These are phyloP conservation scores for Melitaea cinxia DNA, from an alignment of 1,140 invertebrate species.

Conservation along the genomic window DNA sequence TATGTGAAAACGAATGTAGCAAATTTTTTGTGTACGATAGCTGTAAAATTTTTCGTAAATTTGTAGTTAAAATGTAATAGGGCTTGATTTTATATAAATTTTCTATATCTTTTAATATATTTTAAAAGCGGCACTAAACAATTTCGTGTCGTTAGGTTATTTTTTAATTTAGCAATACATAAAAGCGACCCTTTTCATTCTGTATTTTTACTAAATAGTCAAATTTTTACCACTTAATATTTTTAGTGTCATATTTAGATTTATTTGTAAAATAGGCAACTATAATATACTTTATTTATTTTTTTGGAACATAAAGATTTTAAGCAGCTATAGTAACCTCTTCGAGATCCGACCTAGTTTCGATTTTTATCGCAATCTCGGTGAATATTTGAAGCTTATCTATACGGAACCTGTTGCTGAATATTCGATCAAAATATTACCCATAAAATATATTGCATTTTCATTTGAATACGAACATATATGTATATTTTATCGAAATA, in stretches of 20 bases:
- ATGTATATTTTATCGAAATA: neutral
- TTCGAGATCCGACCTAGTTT: conserved; percentile 33
- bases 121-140: too few relatives aligned
- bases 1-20: too few relatives aligned
- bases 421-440: conserved; percentile 1
- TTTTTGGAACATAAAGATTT: conserved; percentile 29
- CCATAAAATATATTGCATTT: neutral
- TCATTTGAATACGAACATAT: neutral
- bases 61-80: too few relatives aligned
- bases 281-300: conserved; percentile 10
- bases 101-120: too few relatives aligned
- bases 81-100: too few relatives aligned
- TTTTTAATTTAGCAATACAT: too few relatives aligned
- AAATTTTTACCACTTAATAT: too few relatives aligned
- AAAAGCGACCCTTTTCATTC: too few relatives aligned
- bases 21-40: too few relatives aligned
- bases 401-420: conserved; percentile 22
- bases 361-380: conserved; percentile 27
- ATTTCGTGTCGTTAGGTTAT: too few relatives aligned
- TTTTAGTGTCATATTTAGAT: neutral
- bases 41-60: too few relatives aligned
- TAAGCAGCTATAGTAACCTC: conserved; percentile 26
- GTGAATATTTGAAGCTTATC: conserved; percentile 39
- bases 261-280: neutral
- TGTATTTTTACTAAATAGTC: too few relatives aligned